phyloP scores from a whole-genome alignment of 2,888 invertebrate genomes.

The Phoenoteleia sp. region DNA sequence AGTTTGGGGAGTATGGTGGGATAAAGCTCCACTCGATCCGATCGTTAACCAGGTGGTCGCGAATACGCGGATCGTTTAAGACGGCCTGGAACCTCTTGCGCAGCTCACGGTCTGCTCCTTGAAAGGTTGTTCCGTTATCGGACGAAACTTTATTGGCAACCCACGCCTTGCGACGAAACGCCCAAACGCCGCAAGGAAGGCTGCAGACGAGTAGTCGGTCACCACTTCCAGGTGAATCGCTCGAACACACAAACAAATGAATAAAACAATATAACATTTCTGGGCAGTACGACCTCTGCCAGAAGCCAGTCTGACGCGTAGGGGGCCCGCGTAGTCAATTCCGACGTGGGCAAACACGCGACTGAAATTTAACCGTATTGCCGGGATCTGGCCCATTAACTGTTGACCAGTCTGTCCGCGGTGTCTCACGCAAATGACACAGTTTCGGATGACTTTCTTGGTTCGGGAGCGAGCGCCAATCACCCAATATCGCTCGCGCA shows the following conservation, averaged over 20 bases:
- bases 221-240: conserved; percentile 50
- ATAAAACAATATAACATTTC: conserved; percentile 69
- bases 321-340: conserved; percentile 73
- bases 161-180: background rate
- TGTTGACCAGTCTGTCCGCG: background rate
- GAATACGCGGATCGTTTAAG: background rate
- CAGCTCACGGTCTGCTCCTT: background rate
- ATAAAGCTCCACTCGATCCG: background rate
- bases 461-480: background rate
- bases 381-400: background rate
- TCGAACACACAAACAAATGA: conserved; percentile 75
- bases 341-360: conserved; percentile 39
- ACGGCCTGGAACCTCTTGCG: too few relatives aligned
- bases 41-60: background rate
- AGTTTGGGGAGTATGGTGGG: too few relatives aligned
- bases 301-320: conserved; percentile 26
- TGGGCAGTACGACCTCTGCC: conserved; percentile 59
- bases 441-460: background rate
- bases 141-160: background rate
- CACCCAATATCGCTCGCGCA: background rate
- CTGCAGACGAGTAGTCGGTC: background rate
- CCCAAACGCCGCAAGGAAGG: background rate
- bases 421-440: background rate
- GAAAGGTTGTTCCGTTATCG: background rate
- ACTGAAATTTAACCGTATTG: background rate